Conservation (phyloP, 2,888 invertebrate genomes). For the Leptinotarsa peninsularis region DNA sequence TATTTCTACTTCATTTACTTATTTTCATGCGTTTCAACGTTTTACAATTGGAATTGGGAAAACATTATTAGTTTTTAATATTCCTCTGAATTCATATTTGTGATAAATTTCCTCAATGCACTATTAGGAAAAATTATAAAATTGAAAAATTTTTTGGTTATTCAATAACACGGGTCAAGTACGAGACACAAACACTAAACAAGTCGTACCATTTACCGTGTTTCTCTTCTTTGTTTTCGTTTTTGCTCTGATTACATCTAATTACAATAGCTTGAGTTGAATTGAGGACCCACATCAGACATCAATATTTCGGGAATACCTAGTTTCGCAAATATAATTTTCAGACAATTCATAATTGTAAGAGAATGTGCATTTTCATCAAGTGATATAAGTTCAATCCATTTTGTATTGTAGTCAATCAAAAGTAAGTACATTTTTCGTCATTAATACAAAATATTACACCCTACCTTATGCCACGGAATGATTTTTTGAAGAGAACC, state of each 20-base stretch:
- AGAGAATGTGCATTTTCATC: background rate
- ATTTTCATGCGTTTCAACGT: too few species aligned
- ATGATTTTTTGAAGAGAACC: background rate
- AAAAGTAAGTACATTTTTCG: background rate
- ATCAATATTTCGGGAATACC: background rate
- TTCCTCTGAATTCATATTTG: too few species aligned
- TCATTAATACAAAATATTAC: background rate
- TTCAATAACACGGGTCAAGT: too few species aligned
- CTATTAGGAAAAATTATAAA: too few species aligned
- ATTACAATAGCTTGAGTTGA: background rate
- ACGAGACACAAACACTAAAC: too few species aligned
- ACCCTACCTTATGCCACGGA: conserved; percentile 6
- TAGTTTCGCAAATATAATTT: background rate
- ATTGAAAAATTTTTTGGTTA: too few species aligned
- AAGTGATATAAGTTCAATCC: conserved; percentile 2
- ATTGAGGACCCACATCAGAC: background rate
- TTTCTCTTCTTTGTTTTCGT: too few species aligned
- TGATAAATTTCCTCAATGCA: too few species aligned
- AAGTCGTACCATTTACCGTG: too few species aligned
- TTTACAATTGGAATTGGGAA: too few species aligned
- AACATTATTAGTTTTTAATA: too few species aligned
- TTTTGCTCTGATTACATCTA: background rate
- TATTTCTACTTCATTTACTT: too few species aligned
- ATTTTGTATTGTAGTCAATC: conserved; percentile 5
- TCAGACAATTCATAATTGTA: background rate